A percentile compares a stretch with the other conserved stretches of the same genome.
phyloP scores from a whole-genome alignment of 1,140 invertebrate genomes.

The Sitophilus oryzae region DNA sequence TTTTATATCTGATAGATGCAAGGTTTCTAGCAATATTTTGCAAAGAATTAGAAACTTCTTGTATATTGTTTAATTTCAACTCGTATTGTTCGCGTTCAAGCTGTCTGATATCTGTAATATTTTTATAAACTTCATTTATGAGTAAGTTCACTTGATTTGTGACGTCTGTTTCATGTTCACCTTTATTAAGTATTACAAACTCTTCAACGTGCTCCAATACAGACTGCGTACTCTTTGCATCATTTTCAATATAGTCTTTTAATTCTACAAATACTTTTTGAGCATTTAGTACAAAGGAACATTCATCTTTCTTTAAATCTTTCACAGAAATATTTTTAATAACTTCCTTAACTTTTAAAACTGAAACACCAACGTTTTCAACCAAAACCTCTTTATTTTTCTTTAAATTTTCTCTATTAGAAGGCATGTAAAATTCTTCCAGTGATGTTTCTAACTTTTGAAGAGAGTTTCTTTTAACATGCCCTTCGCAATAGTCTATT shows the following conservation, averaged over 20 bases:
- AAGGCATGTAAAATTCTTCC: neutral
- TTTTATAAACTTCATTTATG: slow-evolving; percentile 13
- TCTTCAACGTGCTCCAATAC: slow-evolving; percentile 5
- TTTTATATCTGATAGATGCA: slow-evolving; percentile 33
- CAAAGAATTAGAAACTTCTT: slow-evolving; percentile 29
- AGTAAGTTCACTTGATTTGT: slow-evolving; percentile 7
- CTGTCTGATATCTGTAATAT: slow-evolving; percentile 25
- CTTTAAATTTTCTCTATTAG: neutral
- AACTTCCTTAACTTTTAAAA: slow-evolving; percentile 18
- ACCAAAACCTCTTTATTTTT: slow-evolving; percentile 15
- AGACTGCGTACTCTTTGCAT: slow-evolving; percentile 1
- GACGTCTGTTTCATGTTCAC: neutral
- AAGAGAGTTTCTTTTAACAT: neutral
- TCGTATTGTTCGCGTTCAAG: slow-evolving; percentile 21
- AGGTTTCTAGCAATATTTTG: slow-evolving; percentile 33
- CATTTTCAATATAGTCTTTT: slow-evolving; percentile 1
- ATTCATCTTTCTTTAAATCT: neutral
- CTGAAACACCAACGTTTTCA: slow-evolving; percentile 16
- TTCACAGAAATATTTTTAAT: neutral
- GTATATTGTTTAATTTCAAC: slow-evolving; percentile 27
- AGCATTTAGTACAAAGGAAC: neutral
- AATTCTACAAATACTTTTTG: slow-evolving; percentile 3
- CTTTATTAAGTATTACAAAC: slow-evolving; percentile 15
- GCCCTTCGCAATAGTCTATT: neutral
- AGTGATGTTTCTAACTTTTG: neutral